phyloP scores from a whole-genome alignment of 1,140 invertebrate genomes.

The Pomacea maculata region DNA sequence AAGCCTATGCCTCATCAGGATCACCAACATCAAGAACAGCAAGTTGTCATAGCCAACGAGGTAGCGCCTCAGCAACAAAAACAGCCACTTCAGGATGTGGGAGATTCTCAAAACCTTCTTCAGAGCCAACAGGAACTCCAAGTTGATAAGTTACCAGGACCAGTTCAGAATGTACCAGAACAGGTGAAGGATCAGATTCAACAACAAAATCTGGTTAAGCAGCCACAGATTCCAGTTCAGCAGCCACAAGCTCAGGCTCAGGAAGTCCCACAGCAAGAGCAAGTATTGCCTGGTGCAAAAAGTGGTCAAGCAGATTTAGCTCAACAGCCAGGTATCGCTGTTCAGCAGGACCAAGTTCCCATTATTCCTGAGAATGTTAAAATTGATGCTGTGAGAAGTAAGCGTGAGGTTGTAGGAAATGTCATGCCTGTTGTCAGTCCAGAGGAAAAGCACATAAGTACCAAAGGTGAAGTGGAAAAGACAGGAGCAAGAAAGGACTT shows the following conservation, averaged over 20 bases:
- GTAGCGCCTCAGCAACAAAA: neutral
- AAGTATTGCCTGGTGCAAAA: too few species aligned
- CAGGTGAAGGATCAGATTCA: neutral
- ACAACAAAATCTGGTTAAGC: neutral
- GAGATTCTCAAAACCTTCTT: neutral
- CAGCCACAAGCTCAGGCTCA: too few species aligned
- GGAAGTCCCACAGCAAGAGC: too few species aligned
- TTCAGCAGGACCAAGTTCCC: neutral
- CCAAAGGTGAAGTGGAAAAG: neutral
- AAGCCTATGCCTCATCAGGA: neutral
- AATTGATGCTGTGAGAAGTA: neutral
- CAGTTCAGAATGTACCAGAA: neutral
- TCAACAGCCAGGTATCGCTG: neutral
- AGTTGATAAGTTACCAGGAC: neutral
- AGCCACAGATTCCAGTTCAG: neutral
- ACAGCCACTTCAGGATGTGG: neutral
- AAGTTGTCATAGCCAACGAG: neutral
- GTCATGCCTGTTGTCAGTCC: neutral
- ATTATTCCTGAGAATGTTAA: neutral
- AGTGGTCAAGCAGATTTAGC: neutral
- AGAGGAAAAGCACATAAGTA: neutral
- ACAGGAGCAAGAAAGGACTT: neutral
- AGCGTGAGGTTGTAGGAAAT: neutral
- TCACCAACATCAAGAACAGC: conserved; percentile 14
- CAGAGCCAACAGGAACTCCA: too few species aligned